Evolutionary conservation across 2,888 invertebrate species (phyloP), one percentile per base, ranked within the genome.

Genomic region (Eupithecia subumbrata): DNA sequence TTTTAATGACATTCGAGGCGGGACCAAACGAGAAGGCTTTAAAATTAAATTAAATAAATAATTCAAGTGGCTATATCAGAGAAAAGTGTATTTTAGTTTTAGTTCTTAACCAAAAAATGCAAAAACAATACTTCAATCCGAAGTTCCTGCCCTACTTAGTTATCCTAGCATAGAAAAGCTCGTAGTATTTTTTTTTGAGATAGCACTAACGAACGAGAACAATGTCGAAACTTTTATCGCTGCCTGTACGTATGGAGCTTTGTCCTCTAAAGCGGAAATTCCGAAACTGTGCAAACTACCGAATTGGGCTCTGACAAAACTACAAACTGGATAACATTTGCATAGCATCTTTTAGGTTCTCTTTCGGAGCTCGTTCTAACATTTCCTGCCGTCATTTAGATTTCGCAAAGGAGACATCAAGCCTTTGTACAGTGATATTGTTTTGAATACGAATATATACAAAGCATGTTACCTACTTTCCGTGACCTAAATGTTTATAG

Each of bases 301-400:
- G 83, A 82, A 82, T 81, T 75, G 79, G 77, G 76, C 77, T 71
- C 80, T 80, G 78, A 81, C 80, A 79, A 78, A 78, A 81, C 79
- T 81, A 82, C 79, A 83, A 82, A 81, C 74, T 75, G 78, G 79
- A 82, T 72, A 81, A 81, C 83, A 87, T 87, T 81, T 83, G 81
- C 83, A 82, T 84, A 83, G 79, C 80, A 78, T 85, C 80, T 81
- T 84, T 80, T 79, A 79, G 72, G 75, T 71, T 73, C 76, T 77
- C 78, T 78, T 70, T 78, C 72, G 75, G 77, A 69, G 69, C 76
- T 81, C 71, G 74, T 73, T 78, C 69, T 79, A 78, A 75, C 78
- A 78, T 79, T 75, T 79, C 80, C 78, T 76, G 63, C 34, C 75
- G 78, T 78, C 78, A 79, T 84, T 82, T 83, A 81, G 45, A 76